Evolutionary conservation across 2,888 invertebrate genomes (phyloP), one percentile per base, ranked within the genome.

Genomic region (Glaucopsyche alexis): DNA sequence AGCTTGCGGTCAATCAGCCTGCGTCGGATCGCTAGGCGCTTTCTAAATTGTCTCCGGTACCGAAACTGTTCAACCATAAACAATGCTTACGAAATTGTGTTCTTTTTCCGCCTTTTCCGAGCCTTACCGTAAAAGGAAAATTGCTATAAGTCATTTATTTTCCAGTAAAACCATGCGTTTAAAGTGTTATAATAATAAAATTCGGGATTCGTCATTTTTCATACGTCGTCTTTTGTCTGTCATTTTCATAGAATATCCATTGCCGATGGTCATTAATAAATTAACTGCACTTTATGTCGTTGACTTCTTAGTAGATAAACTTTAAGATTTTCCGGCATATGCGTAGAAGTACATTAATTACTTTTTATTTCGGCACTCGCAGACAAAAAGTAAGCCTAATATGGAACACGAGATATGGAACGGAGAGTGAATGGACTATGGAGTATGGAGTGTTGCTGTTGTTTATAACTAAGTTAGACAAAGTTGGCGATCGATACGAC

Each of bases 1-100:
- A 90, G 86, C 87, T 90, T 91, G 91, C 84, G 91, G 92, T 90
- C 91, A 89, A 89, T 91, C 91, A 90, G 90, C 85, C 83, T 85
- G 80, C 83, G 83, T 83, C 83, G 83, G 81, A 79, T 81, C 80
- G 80, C 85, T 89, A 86, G 90, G 88, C 90, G 91, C 92, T 92
- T 92, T 92, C 92, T 92, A 92, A 91, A 89, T 90, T 83, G 83
- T 83, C 84, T 83, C 82, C 82, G 84, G 83, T 85, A 86, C 88
- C 85, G 83, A 83, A 88, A 83, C 88, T 87, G 85, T 82, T 89
- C 87, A 87, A 91, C 86, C 92, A 90, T 88, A 90, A 88, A 91
- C 90, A 90, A 90, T 87, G 86, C 89, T 91, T 88, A 83, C 90
- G 91, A 91, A 90, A 91, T 85, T 85, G 83, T 81, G 11, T n/a